Conservation (phyloP, 2,888 invertebrate genomes). For the Pharmacophagus antenor region DNA sequence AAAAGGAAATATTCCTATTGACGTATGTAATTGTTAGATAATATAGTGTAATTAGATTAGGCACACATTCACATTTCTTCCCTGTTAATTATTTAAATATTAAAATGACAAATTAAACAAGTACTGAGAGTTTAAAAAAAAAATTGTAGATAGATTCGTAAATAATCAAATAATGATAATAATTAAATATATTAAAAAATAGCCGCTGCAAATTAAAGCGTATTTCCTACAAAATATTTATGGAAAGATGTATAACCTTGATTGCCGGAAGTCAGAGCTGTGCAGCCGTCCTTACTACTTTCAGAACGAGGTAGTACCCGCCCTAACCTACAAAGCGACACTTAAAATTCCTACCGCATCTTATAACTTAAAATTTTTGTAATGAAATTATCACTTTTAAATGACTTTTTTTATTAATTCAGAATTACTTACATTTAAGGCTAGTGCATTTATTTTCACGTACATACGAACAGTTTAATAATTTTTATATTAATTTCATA, state of each 20-base stretch:
- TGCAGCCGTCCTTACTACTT: slow-evolving; percentile 66
- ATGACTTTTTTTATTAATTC: slow-evolving; percentile 18
- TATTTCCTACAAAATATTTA: not conserved
- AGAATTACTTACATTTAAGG: slow-evolving; percentile 7
- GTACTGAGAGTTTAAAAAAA: no score
- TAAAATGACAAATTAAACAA: no score
- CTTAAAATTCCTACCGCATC: slow-evolving; percentile 19
- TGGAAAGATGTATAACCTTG: slow-evolving; percentile 52
- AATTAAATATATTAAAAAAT: no score
- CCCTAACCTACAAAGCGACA: slow-evolving; percentile 39
- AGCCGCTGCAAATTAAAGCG: not conserved
- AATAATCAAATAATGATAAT: no score
- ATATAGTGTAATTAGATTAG: no score
- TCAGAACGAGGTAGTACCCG: slow-evolving; percentile 49
- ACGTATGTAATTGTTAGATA: no score
- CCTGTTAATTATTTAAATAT: no score
- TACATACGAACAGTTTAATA: not conserved
- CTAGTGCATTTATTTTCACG: slow-evolving; percentile 16
- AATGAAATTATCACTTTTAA: slow-evolving; percentile 9
- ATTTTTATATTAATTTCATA: not conserved
- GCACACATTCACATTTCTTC: no score
- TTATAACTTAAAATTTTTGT: slow-evolving; percentile 8
- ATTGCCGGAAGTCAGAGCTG: slow-evolving; percentile 61
- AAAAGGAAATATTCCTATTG: no score
- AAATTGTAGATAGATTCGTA: not conserved